Evolutionary conservation across 2,888 invertebrate genomes (phyloP), one percentile per base, ranked within the genome.

Genomic region (Ophion obscuratus): DNA sequence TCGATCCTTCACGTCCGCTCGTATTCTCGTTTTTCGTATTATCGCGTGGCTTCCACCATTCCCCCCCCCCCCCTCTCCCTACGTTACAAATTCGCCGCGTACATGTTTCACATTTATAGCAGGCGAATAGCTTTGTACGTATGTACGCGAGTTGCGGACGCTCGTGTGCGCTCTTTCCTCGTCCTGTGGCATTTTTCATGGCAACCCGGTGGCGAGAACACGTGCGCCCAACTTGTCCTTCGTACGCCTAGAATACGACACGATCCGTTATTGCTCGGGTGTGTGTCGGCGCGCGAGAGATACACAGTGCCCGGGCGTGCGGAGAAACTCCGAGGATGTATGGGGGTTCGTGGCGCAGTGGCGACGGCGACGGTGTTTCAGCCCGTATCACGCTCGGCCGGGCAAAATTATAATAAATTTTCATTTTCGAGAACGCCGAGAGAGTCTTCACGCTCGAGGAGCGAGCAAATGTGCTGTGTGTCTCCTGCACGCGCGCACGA

Each of bases 351-450:
- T 14, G 17, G 14, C 40, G 14, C 40, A 6, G 20, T 67, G 64
- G 36, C n/a, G n/a, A 36, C 36, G 27, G 71, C 64, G 76, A 11
- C 62, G 70, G 53, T 31, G 53, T 31, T 66, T 76, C 47, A 59
- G 44, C 77, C 73, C 31, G 40, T 62, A 85, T 80, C 84, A 87
- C 83, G 84, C 86, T 85, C 68, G 68, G 81, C 61, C 85, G 85
- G 53, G 73, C 82, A 47, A 66, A 75, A 87, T 88, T 88, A 87
- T 44, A 87, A 88, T 88, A 87, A 88, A 88, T 88, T 88, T 87
- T 88, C 87, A 87, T 88, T 85, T 84, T 84, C 83, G 86, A 88
- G 84, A 71, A 86, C 79, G 68, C 64, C 47, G 20, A 67, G 68
- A 73, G 44, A 61, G 84, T 77, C 82, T 79, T 78, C 77, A 75